A percentile compares a stretch with the other conserved stretches of the same genome.
phyloP scores from a whole-genome alignment of 2,113 vertebrate species.

The Amazona vittata region DNA sequence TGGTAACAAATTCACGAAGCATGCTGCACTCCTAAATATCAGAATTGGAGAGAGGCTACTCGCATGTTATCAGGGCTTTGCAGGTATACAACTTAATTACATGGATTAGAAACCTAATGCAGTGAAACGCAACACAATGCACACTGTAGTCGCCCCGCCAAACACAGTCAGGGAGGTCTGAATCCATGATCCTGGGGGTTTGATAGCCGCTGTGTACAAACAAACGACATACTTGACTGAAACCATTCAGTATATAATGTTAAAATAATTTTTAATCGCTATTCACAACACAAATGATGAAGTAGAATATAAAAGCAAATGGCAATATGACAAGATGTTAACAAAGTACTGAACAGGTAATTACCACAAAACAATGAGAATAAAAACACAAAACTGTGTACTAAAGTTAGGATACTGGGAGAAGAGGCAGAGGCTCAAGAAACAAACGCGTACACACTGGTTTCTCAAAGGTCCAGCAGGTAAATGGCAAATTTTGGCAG shows the following conservation, averaged over 20 bases:
- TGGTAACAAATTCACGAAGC: not conserved
- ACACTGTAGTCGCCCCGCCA: not conserved
- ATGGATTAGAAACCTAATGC: not conserved
- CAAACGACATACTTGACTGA: not conserved
- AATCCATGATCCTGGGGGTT: not conserved
- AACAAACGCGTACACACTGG: not conserved
- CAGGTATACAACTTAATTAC: slow-evolving; percentile 22
- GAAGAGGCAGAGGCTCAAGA: not conserved
- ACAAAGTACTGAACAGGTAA: not conserved
- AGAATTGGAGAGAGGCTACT: not conserved
- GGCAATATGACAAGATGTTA: not conserved
- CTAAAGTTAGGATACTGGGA: not conserved
- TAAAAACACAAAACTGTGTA: not conserved
- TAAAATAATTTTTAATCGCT: not conserved
- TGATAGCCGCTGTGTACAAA: not conserved
- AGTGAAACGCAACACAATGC: not conserved
- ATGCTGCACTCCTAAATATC: not conserved
- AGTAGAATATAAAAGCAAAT: not conserved
- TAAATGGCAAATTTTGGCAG: not conserved
- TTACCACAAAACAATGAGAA: not conserved
- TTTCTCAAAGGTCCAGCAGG: not conserved
- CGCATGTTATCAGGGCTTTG: slow-evolving; percentile 13
- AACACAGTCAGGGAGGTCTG: not conserved
- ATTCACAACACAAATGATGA: not conserved
- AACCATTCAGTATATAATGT: not conserved